Evolutionary conservation across 2,113 vertebrate species (phyloP).

Genomic region (Clarias magur): DNA sequence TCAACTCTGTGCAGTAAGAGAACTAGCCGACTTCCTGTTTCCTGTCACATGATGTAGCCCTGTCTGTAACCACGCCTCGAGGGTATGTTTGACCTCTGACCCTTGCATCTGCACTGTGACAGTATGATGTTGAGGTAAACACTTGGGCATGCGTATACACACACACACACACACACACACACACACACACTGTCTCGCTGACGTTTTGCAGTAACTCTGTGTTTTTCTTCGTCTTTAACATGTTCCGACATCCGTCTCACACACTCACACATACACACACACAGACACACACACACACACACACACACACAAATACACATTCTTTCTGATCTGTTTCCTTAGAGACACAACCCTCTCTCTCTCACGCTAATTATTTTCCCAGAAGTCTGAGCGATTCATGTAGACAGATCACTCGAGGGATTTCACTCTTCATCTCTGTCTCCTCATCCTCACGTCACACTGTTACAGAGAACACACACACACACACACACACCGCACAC

Average conservation of each 20-base stretch:
- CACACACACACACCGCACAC: not conserved
- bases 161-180: conserved; percentile 11
- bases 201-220: conserved; percentile 28
- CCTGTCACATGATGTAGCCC: not conserved
- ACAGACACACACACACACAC: conserved; percentile 12
- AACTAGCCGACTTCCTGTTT: not conserved
- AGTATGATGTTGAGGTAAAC: not conserved
- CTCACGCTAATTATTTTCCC: not conserved
- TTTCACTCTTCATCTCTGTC: not conserved
- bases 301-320: conserved; percentile 1
- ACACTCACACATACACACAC: conserved; percentile 21
- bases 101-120: not conserved
- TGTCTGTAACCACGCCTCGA: not conserved
- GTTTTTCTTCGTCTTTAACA: conserved; percentile 26
- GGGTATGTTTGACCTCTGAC: not conserved
- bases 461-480: not conserved
- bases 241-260: conserved; percentile 19
- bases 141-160: not conserved
- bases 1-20: not conserved
- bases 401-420: not conserved
- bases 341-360: not conserved
- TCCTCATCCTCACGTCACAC: not conserved
- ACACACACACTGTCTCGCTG: not conserved
- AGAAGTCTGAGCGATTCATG: not conserved
- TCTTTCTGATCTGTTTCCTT: not conserved